Evolutionary conservation across 2,797 vertebrate species (phyloP), one percentile per base, ranked within the genome.

Genomic region (Fringilla coelebs): DNA sequence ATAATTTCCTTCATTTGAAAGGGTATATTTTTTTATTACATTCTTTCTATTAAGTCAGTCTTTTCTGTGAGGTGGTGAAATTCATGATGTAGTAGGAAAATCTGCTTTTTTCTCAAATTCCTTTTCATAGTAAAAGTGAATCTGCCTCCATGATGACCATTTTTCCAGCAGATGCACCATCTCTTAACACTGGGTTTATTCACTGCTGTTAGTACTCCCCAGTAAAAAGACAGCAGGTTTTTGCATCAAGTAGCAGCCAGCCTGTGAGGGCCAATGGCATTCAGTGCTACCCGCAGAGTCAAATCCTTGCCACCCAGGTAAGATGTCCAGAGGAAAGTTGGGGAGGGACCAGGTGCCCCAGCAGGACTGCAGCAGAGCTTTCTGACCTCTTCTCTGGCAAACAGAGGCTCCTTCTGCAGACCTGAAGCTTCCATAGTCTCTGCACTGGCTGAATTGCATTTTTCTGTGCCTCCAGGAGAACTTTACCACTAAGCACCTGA

Each of bases 301-400:
- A 77, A 80, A 73, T 24, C 48, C 25, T 70, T 46, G 17, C 4
- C 19, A 13, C 48, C 4, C 2, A 24, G 43, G 10, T 40, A 31
- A 43, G 7, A 17, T 2, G 1, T 43, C n/a, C 10, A 2, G 1
- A 13, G 12, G 12, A 62, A 62, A 32, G 3, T 0, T 54, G 25
- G 12, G 28, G 9, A 65, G 11, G 9, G 8, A 4, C 1, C 0
- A 0, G 7, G 17, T 48, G 31, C 2, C 13, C n/a, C 40, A 43
- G 9, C 25, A 61, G 20, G 31, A 20, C 28, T 55, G 31, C 15
- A 76, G 43, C 29, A 71, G 17, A 63, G 11, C 3, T 48, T 80
- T 68, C 58, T 63, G 24, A 20, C 7, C 17, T 19, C 0, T 7
- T 66, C 7, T 40, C 3, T 0, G 15, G 24, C 48, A 71, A 36